These are phyloP conservation scores for Gavialis gangeticus DNA, from an alignment of 2,113 vertebrate species.

Conservation along the genomic window DNA sequence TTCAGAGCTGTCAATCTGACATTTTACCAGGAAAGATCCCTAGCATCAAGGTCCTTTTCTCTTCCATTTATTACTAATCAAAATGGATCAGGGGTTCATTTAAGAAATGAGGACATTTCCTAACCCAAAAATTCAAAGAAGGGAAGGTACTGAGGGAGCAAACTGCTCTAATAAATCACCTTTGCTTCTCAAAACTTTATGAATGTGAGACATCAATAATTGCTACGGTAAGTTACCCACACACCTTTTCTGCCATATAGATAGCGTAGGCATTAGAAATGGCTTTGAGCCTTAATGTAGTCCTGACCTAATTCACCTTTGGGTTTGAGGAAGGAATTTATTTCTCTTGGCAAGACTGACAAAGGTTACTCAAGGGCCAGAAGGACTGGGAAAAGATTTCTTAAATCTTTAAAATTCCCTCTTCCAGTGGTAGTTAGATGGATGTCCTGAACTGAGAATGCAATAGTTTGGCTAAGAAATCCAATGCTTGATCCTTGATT, in stretches of 20 bases:
- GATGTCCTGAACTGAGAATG: too few species aligned
- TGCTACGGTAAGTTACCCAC: background rate
- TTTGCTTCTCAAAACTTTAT: background rate
- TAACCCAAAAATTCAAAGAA: background rate
- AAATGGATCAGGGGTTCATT: background rate
- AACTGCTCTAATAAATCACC: background rate
- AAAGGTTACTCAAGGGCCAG: too few species aligned
- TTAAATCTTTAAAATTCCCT: background rate
- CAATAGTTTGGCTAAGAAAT: background rate
- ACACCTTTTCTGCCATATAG: too few species aligned
- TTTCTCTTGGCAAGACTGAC: too few species aligned
- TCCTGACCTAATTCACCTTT: background rate
- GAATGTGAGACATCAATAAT: background rate
- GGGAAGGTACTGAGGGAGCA: background rate
- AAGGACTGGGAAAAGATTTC: background rate
- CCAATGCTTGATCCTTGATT: background rate
- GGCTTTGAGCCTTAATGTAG: background rate
- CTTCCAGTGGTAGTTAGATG: background rate
- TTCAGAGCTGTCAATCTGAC: background rate
- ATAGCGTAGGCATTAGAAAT: background rate
- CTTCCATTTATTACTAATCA: background rate
- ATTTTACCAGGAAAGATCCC: background rate
- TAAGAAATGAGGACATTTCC: background rate
- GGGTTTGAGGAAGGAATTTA: background rate
- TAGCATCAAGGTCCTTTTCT: fast-evolving